Base-by-base conservation (phyloP, 2,888 invertebrate species). In the Cerceris ruficornis region DNA sequence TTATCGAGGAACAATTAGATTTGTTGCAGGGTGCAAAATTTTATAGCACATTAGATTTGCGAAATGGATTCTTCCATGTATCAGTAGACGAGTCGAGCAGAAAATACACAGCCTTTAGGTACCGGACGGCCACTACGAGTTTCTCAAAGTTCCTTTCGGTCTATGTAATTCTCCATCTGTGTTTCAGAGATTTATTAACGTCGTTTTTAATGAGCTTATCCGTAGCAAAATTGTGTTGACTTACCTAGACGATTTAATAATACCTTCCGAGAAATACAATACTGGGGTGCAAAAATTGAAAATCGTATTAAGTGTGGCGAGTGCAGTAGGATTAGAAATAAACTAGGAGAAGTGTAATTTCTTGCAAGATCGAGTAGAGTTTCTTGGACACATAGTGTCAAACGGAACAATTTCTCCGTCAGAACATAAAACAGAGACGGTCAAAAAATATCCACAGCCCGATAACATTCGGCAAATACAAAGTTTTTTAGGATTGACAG, bases 61-160 rank as follows among this genome's bases (percentile, higher is more conserved):
- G 79, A 72, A 85, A 85, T 28, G 86, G 85, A 42, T 87, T 88
- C 65, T 88, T 86, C 28, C 88, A 89, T 50, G 88, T 89, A n/a
- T n/a, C n/a, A n/a, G n/a, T n/a, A n/a, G n/a, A n/a, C n/a, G n/a
- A n/a, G 8, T 66, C 69, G 4, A 87, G 87, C 62, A 61, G 76
- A 7, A 85, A 87, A 52, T 88, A 86, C 43, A 88, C 88, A 0
- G 65, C 88, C 7, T 89, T 89, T 68, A 75, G 0, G 82, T 82
- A 0, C 87, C 81, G 6, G 80, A 71, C 39, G 85, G 85, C 1
- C 82, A 86, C 2, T 88, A 80, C 58, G 80, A 87, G 41, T 88
- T 87, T 69, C 14, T 80, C n/a, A 69, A 70, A 69, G 83, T 83
- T 0, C 84, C 87, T 0, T 89, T 89, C 55, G 87, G 88, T 7